Percentiles rank a stretch among this genome's conserved stretches.
Conservation (phyloP, 2,888 invertebrate species). For the Lysandra coridon region DNA sequence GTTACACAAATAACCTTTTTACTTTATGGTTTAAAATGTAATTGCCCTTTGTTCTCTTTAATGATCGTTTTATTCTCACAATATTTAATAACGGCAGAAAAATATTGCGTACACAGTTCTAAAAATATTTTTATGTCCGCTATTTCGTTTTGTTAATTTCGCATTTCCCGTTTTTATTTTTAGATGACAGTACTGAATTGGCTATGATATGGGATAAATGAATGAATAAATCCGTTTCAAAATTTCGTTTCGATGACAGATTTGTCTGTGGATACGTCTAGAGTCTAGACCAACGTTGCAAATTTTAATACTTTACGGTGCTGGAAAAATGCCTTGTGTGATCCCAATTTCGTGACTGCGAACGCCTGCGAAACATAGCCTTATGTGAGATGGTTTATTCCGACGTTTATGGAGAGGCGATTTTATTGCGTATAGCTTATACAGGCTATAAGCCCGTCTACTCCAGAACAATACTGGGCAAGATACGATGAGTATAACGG, state of each 20-base stretch:
- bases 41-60: constrained; percentile 10
- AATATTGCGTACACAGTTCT: background rate
- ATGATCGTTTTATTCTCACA: background rate
- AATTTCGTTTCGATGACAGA: background rate
- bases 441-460: background rate
- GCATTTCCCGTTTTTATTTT: background rate
- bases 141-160: background rate
- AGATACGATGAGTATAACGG: constrained; percentile 11
- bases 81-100: background rate
- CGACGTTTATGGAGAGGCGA: constrained; percentile 15
- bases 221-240: background rate
- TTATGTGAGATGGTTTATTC: constrained; percentile 14
- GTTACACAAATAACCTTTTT: constrained; percentile 28
- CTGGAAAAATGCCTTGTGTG: background rate
- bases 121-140: background rate
- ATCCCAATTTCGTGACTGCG: background rate
- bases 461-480: constrained; percentile 7
- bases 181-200: background rate
- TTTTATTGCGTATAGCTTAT: constrained; percentile 18
- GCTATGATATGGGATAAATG: background rate
- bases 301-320: background rate
- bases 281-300: background rate
- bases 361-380: background rate
- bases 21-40: background rate
- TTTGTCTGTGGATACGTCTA: background rate